Evolutionary conservation across 2,113 vertebrate genomes (phyloP).

Genomic region (Myotis davidii): DNA sequence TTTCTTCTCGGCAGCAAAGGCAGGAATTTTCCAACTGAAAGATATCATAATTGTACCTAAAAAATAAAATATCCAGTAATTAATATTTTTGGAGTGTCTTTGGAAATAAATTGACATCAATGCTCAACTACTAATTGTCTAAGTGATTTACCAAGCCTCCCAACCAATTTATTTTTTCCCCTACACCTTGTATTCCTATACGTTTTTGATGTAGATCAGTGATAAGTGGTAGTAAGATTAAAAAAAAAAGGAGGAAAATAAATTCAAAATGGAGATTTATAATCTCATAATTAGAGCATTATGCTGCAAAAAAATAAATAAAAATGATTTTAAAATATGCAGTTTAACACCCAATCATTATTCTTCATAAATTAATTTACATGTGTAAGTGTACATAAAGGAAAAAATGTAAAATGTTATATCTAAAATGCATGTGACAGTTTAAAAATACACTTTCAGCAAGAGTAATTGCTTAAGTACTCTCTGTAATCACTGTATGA

Average conservation of each 20-base stretch:
- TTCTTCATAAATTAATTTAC: not conserved
- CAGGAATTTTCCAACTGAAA: conserved; percentile 63
- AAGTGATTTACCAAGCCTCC: not conserved
- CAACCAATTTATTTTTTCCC: not conserved
- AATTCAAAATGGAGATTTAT: not conserved
- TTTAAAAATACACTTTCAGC: not conserved
- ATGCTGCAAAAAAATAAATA: not conserved
- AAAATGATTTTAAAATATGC: not conserved
- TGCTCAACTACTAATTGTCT: not conserved
- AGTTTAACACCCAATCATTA: not conserved
- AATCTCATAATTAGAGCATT: not conserved
- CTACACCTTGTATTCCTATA: not conserved
- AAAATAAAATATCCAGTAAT: not conserved
- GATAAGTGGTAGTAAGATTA: not conserved
- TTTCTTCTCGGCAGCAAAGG: conserved; percentile 69
- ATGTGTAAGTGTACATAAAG: not conserved
- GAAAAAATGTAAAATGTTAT: not conserved
- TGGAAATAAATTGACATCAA: not conserved
- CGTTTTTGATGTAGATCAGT: not conserved
- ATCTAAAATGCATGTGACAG: not conserved
- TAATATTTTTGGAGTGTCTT: not conserved
- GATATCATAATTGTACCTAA: conserved; percentile 66
- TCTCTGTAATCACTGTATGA: not conserved
- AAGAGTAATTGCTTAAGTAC: not conserved
- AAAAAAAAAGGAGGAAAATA: not conserved